A percentile compares a stretch with the other conserved stretches of the same genome.
Evolutionary conservation across 2,113 vertebrate genomes (phyloP).

Genomic region (Xenopus borealis): DNA sequence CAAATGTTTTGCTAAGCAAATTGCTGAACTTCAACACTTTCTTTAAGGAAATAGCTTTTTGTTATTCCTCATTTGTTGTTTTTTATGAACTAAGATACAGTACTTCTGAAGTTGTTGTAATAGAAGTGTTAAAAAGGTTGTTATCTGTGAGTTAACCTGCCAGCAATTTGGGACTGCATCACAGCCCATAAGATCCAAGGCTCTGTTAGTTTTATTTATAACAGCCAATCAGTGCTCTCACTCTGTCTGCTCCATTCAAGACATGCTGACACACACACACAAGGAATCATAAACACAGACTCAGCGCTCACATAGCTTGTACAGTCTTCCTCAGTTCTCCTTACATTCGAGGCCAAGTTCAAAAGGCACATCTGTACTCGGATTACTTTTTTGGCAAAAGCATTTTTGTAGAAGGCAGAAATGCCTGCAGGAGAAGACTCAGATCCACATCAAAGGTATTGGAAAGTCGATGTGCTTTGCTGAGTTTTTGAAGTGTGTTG

Average conservation of each 20-base stretch:
- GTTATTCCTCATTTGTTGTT: too few species aligned
- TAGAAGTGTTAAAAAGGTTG: constrained; percentile 11
- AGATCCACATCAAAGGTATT: constrained; percentile 32
- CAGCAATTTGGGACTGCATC: constrained; percentile 4
- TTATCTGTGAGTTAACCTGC: not conserved
- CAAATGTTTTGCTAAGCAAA: too few species aligned
- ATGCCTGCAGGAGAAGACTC: constrained; percentile 35
- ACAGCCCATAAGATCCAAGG: constrained; percentile 10
- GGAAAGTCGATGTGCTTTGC: not conserved
- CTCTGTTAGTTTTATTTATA: constrained; percentile 26
- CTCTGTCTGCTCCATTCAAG: constrained; percentile 33
- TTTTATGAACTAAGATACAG: not conserved
- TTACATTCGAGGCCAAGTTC: constrained; percentile 8
- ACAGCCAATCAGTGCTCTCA: constrained; percentile 13
- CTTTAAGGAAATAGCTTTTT: too few species aligned
- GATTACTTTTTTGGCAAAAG: constrained; percentile 15
- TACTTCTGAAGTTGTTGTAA: not conserved
- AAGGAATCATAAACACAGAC: constrained; percentile 37
- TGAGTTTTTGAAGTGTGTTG: too few species aligned
- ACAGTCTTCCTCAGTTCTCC: constrained; percentile 3
- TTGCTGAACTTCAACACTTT: too few species aligned
- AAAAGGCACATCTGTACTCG: constrained; percentile 3
- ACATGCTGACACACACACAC: constrained; percentile 9
- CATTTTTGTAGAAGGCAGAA: constrained; percentile 11
- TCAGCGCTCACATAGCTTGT: not conserved